phyloP scores from a whole-genome alignment of 1,140 invertebrate species.

The Dendrolimus kikuchii region DNA sequence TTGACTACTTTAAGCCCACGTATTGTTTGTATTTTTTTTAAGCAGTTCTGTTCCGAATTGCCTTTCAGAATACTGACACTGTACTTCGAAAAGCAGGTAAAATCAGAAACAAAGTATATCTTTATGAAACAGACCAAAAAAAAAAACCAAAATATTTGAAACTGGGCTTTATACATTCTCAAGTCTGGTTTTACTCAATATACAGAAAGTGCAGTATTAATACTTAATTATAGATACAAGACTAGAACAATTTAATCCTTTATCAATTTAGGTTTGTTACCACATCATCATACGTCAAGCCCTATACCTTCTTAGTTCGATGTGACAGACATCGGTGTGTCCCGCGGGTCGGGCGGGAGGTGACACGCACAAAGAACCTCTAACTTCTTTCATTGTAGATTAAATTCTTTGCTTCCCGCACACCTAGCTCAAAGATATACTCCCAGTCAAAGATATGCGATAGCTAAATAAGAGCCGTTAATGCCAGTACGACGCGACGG shows the following conservation, averaged over 20 bases:
- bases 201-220: too few relatives aligned
- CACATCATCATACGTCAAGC: neutral
- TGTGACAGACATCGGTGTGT: conserved; percentile 31
- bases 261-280: neutral
- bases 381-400: conserved; percentile 68
- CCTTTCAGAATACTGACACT: too few relatives aligned
- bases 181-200: too few relatives aligned
- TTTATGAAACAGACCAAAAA: too few relatives aligned
- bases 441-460: conserved; percentile 12
- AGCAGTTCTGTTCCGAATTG: too few relatives aligned
- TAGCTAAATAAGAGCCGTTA: neutral
- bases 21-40: too few relatives aligned
- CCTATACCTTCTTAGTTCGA: conserved; percentile 20
- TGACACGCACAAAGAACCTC: conserved; percentile 64
- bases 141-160: too few relatives aligned
- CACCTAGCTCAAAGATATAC: conserved; percentile 22
- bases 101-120: too few relatives aligned
- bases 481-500: too few relatives aligned
- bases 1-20: too few relatives aligned
- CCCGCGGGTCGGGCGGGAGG: conserved; percentile 40
- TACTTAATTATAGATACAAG: neutral
- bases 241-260: conserved; percentile 13
- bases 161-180: too few relatives aligned
- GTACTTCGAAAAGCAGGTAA: too few relatives aligned
- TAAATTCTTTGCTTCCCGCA: conserved; percentile 64